Conservation (phyloP, 2,797 vertebrate species). For the Luscinia luscinia region DNA sequence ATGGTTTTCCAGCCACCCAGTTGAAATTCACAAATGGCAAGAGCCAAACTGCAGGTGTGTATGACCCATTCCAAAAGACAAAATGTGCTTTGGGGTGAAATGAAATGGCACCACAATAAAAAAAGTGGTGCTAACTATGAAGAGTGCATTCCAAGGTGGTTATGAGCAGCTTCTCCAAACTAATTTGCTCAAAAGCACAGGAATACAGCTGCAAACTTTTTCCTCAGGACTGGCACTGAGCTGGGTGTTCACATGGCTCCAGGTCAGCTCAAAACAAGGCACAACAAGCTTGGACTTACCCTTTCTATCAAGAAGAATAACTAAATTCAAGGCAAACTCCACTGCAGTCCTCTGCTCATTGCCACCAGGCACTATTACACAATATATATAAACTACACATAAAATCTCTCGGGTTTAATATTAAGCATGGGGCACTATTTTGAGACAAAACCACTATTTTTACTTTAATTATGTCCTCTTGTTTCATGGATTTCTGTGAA, state of each 20-base stretch:
- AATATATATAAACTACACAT: accelerated
- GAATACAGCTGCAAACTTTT: background rate
- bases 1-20: background rate
- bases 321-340: background rate
- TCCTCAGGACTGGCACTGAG: background rate
- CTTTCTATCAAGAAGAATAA: background rate
- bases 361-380: background rate
- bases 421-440: background rate
- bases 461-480: background rate
- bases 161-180: background rate
- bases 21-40: background rate
- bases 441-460: background rate
- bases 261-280: background rate
- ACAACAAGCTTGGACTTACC: background rate
- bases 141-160: background rate
- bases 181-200: background rate
- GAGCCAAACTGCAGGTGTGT: background rate
- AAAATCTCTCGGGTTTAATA: background rate
- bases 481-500: background rate
- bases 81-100: background rate
- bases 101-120: background rate
- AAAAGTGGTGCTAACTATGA: background rate
- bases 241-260: background rate
- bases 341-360: background rate
- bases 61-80: background rate